Base-by-base conservation (phyloP, 2,113 vertebrate species). In the Aptenodytes forsteri region DNA sequence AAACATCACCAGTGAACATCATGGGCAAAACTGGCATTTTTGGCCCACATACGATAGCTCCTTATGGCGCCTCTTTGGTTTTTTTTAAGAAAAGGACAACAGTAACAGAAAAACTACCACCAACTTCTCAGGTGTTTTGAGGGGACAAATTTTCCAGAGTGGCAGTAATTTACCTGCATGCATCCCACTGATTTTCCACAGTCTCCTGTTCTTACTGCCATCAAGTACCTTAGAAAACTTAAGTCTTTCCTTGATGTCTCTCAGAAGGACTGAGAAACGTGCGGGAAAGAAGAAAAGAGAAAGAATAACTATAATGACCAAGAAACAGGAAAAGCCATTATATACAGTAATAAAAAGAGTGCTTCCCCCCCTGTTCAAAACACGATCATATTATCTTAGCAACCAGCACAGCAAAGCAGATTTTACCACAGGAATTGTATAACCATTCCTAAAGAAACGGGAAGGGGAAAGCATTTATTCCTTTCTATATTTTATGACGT, bases 241-340 rank as follows among this genome's bases (percentile, higher is more conserved):
- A 49, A 65, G 10, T 5, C 16, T 86, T 83, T 58, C 44, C n/a
- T 40, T 89, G 66, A 40, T 70, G 75, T 91, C 70, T 80, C 77
- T 85, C 75, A 93, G 50, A 91, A 91, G 16, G 71, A 70, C 73
- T 78, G 87, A 94, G 94, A 92, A 93, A 95, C 1, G 0, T 73
- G 42, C 14, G 78, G n/a, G 46, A 1, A 3, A 18, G 9, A 26
- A 58, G 2, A 52, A 40, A 42, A 59, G 8, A 65, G 73, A 95
- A 77, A 56, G 73, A 71, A 40, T 42, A 91, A 88, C 56, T 76
- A 44, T 79, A 92, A 93, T 47, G 87, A 65, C 1, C 9, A 79
- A 93, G 94, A 96, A 97, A 97, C 95, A 97, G 97, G 96, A 97
- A 97, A 97, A 97, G 87, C 95, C 92, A 94, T 97, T 97, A 91